Conservation (phyloP, 2,888 invertebrate genomes). For the Bimastos eiseni region DNA sequence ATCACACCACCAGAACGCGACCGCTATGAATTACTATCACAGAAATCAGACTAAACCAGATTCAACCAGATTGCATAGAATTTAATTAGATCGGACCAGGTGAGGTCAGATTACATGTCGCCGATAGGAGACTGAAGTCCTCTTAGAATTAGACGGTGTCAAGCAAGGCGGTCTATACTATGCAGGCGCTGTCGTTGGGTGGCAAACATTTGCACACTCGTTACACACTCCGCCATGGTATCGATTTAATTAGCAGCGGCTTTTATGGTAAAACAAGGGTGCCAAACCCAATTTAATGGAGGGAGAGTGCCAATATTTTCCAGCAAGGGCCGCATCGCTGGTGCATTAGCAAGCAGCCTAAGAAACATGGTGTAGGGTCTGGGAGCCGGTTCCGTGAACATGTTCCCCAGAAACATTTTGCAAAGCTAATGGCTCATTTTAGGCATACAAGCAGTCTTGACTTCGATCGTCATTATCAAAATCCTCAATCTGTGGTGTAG, state of each 20-base stretch:
- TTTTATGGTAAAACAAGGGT: background rate
- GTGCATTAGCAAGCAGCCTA: too few species aligned
- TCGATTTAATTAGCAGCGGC: background rate
- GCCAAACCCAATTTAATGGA: too few species aligned
- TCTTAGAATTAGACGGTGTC: background rate
- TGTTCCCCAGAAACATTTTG: too few species aligned
- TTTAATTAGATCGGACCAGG: background rate
- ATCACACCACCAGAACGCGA: background rate
- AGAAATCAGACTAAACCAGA: background rate
- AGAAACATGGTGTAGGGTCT: too few species aligned
- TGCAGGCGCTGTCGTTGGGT: too few species aligned
- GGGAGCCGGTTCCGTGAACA: too few species aligned
- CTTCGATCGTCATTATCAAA: too few species aligned
- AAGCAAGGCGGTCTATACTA: background rate
- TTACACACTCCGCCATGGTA: background rate
- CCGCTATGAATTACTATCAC: background rate
- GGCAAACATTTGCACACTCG: background rate
- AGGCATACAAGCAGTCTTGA: too few species aligned
- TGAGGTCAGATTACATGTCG: background rate
- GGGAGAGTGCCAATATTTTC: too few species aligned
- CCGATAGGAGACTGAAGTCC: background rate
- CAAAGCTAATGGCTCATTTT: too few species aligned
- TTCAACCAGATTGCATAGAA: background rate
- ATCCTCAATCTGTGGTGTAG: too few species aligned
- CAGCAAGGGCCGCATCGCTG: too few species aligned